Evolutionary conservation across 2,888 invertebrate genomes (phyloP).

Genomic region (Tetragonisca angustula): DNA sequence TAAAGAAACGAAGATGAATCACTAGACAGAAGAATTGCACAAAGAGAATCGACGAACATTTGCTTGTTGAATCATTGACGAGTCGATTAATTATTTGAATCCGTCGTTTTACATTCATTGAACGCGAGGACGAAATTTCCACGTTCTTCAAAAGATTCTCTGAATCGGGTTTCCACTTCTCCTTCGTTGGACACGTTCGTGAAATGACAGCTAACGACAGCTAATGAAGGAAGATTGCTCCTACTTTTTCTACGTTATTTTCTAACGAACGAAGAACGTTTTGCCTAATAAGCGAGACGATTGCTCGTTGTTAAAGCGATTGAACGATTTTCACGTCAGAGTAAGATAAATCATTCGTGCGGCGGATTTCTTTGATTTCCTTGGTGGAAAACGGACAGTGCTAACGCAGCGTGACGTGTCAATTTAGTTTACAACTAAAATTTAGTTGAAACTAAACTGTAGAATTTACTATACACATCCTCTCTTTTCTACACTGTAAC

Average conservation of each 20-base stretch:
- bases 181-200: neutral
- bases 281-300: neutral
- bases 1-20: neutral
- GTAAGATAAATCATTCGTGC: neutral
- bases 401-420: neutral
- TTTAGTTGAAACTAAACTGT: too few relatives aligned
- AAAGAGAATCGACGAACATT: neutral
- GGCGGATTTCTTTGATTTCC: neutral
- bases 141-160: neutral
- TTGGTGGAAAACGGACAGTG: too few relatives aligned
- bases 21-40: neutral
- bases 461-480: neutral
- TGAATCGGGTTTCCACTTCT: too few relatives aligned
- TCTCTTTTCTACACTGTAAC: neutral
- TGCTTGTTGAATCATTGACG: neutral
- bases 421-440: neutral
- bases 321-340: constrained; percentile 1
- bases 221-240: neutral
- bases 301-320: neutral
- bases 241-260: neutral
- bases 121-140: neutral
- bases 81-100: neutral
- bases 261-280: neutral
- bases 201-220: neutral
- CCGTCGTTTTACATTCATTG: neutral